Percentiles rank a stretch among this genome's conserved stretches.
phyloP scores from a whole-genome alignment of 2,797 vertebrate species.

The Falco concolor region DNA sequence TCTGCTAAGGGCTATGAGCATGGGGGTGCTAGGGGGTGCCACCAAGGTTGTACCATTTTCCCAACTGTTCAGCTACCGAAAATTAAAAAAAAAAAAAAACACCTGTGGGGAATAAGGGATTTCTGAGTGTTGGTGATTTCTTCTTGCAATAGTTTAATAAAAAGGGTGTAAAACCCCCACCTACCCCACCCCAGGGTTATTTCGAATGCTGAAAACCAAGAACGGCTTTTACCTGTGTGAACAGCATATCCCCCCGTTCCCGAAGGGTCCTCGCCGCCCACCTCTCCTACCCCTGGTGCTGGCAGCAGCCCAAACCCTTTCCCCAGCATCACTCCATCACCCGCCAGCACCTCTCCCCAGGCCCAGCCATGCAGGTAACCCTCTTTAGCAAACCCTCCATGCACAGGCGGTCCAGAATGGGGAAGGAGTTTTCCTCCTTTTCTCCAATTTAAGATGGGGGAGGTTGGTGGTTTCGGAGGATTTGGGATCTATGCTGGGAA shows the following conservation, averaged over 20 bases:
- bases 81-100: neutral
- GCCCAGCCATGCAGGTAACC: neutral
- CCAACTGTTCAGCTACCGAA: neutral
- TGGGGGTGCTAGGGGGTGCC: neutral
- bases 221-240: neutral
- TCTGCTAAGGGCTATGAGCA: neutral
- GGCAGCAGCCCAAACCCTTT: neutral
- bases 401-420: fast-evolving
- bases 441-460: neutral
- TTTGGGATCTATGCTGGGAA: neutral
- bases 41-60: slow-evolving; percentile 70
- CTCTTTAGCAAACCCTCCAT: neutral
- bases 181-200: fast-evolving
- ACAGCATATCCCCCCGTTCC: neutral
- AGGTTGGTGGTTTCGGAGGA: neutral
- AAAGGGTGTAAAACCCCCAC: neutral
- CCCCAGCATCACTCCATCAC: neutral
- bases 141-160: neutral
- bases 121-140: neutral
- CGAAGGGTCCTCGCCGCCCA: fast-evolving
- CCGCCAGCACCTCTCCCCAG: fast-evolving
- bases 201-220: neutral
- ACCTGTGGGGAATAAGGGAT: neutral
- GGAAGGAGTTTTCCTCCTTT: neutral
- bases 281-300: neutral